Base-by-base conservation (phyloP, 2,797 vertebrate species). In the Diglossa cyanea region DNA sequence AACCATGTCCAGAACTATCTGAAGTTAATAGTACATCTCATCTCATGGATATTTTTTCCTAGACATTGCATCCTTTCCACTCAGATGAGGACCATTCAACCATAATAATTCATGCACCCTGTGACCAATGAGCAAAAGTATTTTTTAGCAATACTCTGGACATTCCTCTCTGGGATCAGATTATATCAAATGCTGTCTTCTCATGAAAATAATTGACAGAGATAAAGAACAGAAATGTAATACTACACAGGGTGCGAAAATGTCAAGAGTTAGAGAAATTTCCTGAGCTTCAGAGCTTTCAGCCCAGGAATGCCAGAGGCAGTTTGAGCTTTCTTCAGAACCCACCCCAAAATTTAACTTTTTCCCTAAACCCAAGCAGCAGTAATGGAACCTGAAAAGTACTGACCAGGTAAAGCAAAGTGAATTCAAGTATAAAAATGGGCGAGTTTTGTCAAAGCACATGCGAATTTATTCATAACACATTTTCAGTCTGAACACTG, bases 131-230 rank as follows among this genome's bases (percentile, higher is more conserved):
- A 74, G 25, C 40, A 62, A 51, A 81, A 82, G 12, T 51, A 39
- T 70, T 61, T 65, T 87, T 83, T 86, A 94, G 83, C 37, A 79
- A 78, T n/a, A 70, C 26, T 26, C 51, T 75, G 79, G 48, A 90
- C 83, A 50, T 92, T 95, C 90, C 14, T 7, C 42, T 80, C 63
- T 48, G n/a, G 57, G 88, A 94, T 91, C 78, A 89, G 84, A 67
- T 90, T 82, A 73, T 11, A 7, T 85, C 44, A 92, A 87, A 67
- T 1, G 3, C 58, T 85, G 31, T 83, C 78, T 66, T 77, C 73
- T 82, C 47, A 58, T 48, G 87, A 71, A 88, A 95, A 89, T 91
- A 86, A 93, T 86, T 86, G 66, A 65, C 75, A 94, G 65, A 61
- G 26, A 77, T 54, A 75, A 89, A 91, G 58, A 80, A 77, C n/a